Evolutionary conservation across 2,888 invertebrate species (phyloP).

Genomic region (Fabriciana adippe): DNA sequence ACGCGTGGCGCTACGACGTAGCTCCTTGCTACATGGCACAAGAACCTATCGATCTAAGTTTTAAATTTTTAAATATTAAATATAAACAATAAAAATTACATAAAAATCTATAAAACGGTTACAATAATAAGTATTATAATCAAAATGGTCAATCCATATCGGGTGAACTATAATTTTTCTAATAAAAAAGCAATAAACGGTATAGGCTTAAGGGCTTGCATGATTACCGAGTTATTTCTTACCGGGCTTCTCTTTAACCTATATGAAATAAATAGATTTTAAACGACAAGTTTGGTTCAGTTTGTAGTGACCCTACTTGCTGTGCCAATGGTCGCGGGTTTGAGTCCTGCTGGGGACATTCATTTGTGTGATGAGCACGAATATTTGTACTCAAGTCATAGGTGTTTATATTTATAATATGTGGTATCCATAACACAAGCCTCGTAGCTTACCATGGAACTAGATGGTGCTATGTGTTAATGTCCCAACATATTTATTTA

Average conservation of each 20-base stretch:
- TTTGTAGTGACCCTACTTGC: no score
- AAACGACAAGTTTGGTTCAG: no score
- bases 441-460: no score
- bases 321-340: no score
- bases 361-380: no score
- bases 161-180: constrained; percentile 9
- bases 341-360: no score
- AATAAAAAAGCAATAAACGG: constrained; percentile 22
- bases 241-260: constrained; percentile 7
- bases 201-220: constrained; percentile 2
- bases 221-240: background rate
- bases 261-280: constrained; percentile 3
- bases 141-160: constrained; percentile 1
- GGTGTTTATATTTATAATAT: no score
- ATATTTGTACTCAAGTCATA: no score
- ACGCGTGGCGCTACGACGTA: constrained; percentile 37
- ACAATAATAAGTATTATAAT: background rate
- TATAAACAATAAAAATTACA: no score
- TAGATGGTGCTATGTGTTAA: no score
- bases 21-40: constrained; percentile 23
- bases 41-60: constrained; percentile 1
- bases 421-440: no score
- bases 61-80: constrained; percentile 3
- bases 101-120: no score
- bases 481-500: background rate